These are phyloP conservation scores for Petrosia ficiformis DNA, from an alignment of 37 sponge, comb jelly and placozoan species.

Conservation along the genomic window DNA sequence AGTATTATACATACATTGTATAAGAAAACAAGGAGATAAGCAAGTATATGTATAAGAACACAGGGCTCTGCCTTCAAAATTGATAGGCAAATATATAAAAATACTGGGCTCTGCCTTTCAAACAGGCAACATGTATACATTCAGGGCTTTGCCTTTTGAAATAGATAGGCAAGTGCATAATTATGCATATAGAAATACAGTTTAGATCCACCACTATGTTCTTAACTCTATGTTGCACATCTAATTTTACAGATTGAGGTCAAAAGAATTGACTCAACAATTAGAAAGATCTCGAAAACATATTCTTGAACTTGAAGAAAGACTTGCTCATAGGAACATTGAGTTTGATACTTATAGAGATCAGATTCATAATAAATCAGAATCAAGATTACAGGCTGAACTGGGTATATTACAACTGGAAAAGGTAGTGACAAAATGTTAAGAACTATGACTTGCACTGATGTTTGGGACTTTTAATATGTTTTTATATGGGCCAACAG, in stretches of 20 bases:
- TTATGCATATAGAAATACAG: not conserved
- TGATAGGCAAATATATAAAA: too few species aligned
- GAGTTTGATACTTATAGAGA: constrained; percentile 70
- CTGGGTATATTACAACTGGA: constrained; percentile 78
- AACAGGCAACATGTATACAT: too few species aligned
- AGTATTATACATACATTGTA: too few species aligned
- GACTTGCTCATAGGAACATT: constrained; percentile 20
- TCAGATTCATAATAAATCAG: constrained; percentile 40
- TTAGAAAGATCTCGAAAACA: constrained; percentile 45
- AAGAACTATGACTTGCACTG: too few species aligned
- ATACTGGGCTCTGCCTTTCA: too few species aligned
- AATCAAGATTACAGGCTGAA: constrained; percentile 74
- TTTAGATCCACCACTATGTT: not conserved
- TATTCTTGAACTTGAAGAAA: constrained; percentile 45
- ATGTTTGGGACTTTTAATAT: too few species aligned
- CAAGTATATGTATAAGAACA: too few species aligned
- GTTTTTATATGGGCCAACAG: too few species aligned
- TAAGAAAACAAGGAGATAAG: too few species aligned
- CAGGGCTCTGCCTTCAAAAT: too few species aligned
- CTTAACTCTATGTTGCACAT: not conserved
- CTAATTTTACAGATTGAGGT: constrained; percentile 7
- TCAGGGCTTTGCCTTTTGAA: too few species aligned
- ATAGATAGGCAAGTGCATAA: not conserved
- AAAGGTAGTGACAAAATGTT: constrained; percentile 61
- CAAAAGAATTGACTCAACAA: constrained; percentile 43